Evolutionary conservation across 2,888 invertebrate genomes (phyloP).

Genomic region (Keiferia lycopersicella): DNA sequence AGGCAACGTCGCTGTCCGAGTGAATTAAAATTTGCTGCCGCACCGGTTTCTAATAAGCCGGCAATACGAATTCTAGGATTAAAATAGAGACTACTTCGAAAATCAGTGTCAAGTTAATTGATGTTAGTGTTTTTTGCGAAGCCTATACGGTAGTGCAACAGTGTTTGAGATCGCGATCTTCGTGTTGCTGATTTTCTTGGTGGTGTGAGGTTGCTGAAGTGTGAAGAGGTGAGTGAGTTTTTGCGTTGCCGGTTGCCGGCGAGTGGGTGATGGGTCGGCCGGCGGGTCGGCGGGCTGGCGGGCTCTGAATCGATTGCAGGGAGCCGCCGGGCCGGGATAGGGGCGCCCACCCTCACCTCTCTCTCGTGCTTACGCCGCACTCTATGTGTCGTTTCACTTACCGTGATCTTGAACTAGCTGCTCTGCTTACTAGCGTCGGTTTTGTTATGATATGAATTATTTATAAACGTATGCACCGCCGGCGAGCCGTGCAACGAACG

Average conservation of each 20-base stretch:
- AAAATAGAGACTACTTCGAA: constrained; percentile 43
- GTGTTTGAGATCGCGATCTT: constrained; percentile 71
- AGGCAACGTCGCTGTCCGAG: constrained; percentile 52
- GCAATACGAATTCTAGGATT: constrained; percentile 45
- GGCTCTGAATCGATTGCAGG: constrained; percentile 71
- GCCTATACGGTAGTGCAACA: constrained; percentile 59
- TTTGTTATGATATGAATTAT: constrained; percentile 54
- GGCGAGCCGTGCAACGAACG: constrained; percentile 24
- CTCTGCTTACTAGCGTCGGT: constrained; percentile 39
- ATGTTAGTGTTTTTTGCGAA: constrained; percentile 60
- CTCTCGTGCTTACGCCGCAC: constrained; percentile 46
- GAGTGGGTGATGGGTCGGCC: constrained; percentile 8
- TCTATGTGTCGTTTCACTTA: constrained; percentile 56
- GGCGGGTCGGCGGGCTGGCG: constrained; percentile 48
- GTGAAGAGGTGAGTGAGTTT: constrained; percentile 77
- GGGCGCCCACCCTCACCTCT: constrained; percentile 63
- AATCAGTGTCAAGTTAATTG: constrained; percentile 65
- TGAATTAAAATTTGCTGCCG: constrained; percentile 44
- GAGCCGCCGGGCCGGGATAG: constrained; percentile 34
- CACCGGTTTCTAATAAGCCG: constrained; percentile 56
- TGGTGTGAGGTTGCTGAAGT: constrained; percentile 68
- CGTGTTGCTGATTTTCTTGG: constrained; percentile 60
- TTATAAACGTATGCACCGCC: constrained; percentile 45
- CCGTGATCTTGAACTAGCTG: constrained; percentile 57
- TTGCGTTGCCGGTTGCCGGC: constrained; percentile 50